Evolutionary conservation across 2,797 vertebrate species (phyloP).

Genomic region (Xyrichtys novacula): DNA sequence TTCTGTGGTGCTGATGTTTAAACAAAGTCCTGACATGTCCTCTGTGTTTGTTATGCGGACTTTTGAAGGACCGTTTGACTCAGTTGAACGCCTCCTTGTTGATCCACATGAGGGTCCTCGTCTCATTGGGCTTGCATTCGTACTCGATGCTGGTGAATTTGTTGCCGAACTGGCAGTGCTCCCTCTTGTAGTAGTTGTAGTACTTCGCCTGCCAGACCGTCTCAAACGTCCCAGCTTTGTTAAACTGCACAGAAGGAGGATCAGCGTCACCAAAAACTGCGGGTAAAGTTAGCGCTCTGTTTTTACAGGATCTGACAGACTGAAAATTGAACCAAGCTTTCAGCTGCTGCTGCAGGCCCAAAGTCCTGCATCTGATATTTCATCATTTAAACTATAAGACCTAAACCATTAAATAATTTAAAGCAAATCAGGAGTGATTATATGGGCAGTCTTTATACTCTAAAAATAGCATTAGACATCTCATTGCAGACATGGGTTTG

Average conservation of each 20-base stretch:
- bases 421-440: no score
- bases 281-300: not conserved
- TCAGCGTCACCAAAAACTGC: not conserved
- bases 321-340: no score
- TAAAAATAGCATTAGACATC: no score
- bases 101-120: constrained; percentile 99
- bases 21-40: constrained; percentile 35
- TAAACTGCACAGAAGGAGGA: constrained; percentile 75
- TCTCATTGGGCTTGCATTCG: constrained; percentile 98
- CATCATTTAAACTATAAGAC: no score
- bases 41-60: constrained; percentile 1
- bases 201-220: constrained; percentile 99
- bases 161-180: constrained; percentile 98
- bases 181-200: constrained; percentile 99
- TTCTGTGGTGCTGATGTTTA: constrained; percentile 43
- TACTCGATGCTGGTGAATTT: constrained; percentile 96
- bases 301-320: no score
- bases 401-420: no score
- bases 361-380: no score
- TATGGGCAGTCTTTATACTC: no score
- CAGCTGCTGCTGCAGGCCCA: no score
- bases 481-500: no score
- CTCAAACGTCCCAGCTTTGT: constrained; percentile 93
- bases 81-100: constrained; percentile 96
- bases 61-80: not conserved